Evolutionary conservation across 2,113 vertebrate genomes (phyloP), one percentile per base, ranked within the genome.

Genomic region (Garra rufa): DNA sequence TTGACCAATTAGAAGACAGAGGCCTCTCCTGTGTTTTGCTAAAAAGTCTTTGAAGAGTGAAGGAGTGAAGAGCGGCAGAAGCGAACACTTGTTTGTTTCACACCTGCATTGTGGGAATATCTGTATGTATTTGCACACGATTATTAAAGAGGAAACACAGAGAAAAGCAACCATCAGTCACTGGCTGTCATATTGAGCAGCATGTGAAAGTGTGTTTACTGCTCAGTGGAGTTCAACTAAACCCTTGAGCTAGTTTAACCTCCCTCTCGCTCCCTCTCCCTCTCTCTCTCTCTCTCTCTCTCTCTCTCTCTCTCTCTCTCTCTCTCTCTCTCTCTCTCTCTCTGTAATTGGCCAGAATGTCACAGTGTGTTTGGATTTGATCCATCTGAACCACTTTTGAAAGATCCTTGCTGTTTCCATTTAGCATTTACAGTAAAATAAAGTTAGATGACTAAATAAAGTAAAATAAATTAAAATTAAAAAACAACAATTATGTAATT

Each of bases 341-440:
- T 48, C 13, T 48, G 0, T 15, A 48, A 48, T 15, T 48, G 61
- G 61, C 61, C 61, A 65, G 61, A 28, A 63, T 63, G 26, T 30
- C 26, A 28, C 61, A 28, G 13, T 65, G 24, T 65, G 61, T 30
- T 13, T 65, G 61, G 61, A 28, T 65, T 14, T 65, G 61, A 65
- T 30, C 61, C 26, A 65, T 65, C 6, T 65, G 26, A 65, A 65
- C 13, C 61, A 15, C 61, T 30, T 63, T 63, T 63, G 59, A 63
- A 26, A 14, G 59, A 63, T 28, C 13, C 59, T 63, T 6, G 13
- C 26, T 63, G 24, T 63, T 63, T 28, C 26, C 2, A 14, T 28
- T 28, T 28, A 30, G 28, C 26, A 65, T 65, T 30, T 65, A 30
- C 61, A 83, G 86, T 87, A 87, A 91, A 88, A 30, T 44, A 50